Base-by-base conservation (phyloP, 2,113 vertebrate species). In the Dissostichus mawsoni region DNA sequence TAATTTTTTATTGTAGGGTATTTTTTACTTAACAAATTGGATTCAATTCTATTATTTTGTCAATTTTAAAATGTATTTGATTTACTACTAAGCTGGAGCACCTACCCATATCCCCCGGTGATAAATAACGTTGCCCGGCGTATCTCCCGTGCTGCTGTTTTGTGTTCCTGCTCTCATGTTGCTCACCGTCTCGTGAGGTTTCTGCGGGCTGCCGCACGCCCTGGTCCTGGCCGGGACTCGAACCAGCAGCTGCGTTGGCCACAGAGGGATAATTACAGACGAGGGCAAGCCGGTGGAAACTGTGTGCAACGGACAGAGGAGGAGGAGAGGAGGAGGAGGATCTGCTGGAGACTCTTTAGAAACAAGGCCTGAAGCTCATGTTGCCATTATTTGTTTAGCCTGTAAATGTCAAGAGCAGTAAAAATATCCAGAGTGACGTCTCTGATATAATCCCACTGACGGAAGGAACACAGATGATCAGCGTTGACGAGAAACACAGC, bases 261-360 rank as follows among this genome's bases (percentile, higher is more conserved):
- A 73, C 89, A 88, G 80, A 83, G 73, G 78, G 51, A 48, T 91
- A 91, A 93, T 93, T 91, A 93, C 92, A 92, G 90, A 84, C n/a
- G 74, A 36, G 2, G 69, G 91, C 85, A 90, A 62, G 84, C 89
- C 90, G 84, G 87, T 93, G 90, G 92, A 92, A 93, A 93, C 83
- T 87, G 71, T 89, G 90, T 59, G 86, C 90, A 85, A 90, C 82
- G 73, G 83, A 85, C 85, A 66, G 72, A 65, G 56, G 75, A 73
- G 77, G 79, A 62, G 25, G 63, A 62, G 47, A 61, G 50, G 78
- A 17, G 72, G 62, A 76, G 20, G 79, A 62, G 25, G 63, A 62
- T 23, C 44, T 23, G 44, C 50, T 17, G 79, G 52, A 76, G 59
- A 20, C 63, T 76, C 64, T 44, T 72, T 8, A 18, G 25, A 18